Percentiles rank a stretch among this genome's conserved stretches.
These are phyloP conservation scores for Cygnus olor DNA, from an alignment of 2,797 vertebrate genomes.

Conservation along the genomic window DNA sequence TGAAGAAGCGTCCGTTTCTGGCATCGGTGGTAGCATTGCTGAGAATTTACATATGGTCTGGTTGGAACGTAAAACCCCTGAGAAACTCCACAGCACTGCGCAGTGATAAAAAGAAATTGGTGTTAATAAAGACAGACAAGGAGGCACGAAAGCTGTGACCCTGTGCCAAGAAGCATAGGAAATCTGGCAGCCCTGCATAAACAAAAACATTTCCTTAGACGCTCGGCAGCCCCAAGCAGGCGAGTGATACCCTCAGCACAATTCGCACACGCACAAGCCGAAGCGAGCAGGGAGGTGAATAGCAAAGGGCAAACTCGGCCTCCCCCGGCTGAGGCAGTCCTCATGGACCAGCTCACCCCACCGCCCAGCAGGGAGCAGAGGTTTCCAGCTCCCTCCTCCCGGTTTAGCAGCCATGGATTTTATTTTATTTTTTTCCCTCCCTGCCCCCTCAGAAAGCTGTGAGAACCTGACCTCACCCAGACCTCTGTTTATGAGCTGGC, in stretches of 20 bases:
- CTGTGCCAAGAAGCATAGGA: conserved; percentile 67
- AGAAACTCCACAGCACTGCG: conserved; percentile 30
- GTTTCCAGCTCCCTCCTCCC: background rate
- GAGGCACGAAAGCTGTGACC: conserved; percentile 64
- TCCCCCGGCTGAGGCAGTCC: background rate
- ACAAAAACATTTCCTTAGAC: conserved; percentile 77
- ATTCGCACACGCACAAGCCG: background rate
- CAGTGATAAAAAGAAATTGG: conserved; percentile 62
- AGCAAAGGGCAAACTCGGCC: background rate
- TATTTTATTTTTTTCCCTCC: background rate
- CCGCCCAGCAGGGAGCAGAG: background rate
- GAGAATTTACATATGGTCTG: conserved; percentile 62
- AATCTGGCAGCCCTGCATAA: conserved; percentile 73
- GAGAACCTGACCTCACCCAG: background rate
- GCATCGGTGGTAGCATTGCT: conserved; percentile 66
- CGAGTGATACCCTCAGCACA: background rate
- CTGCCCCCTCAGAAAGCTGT: background rate
- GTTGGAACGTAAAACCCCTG: conserved; percentile 69
- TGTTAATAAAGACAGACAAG: conserved; percentile 64
- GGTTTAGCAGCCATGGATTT: background rate
- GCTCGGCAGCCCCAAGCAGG: conserved; percentile 22
- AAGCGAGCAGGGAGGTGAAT: background rate
- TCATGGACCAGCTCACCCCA: fast-evolving
- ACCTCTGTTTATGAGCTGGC: background rate
- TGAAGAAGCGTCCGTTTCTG: conserved; percentile 47